Conservation (phyloP, 2,888 invertebrate genomes). For the Dicyrtoma fusca region DNA sequence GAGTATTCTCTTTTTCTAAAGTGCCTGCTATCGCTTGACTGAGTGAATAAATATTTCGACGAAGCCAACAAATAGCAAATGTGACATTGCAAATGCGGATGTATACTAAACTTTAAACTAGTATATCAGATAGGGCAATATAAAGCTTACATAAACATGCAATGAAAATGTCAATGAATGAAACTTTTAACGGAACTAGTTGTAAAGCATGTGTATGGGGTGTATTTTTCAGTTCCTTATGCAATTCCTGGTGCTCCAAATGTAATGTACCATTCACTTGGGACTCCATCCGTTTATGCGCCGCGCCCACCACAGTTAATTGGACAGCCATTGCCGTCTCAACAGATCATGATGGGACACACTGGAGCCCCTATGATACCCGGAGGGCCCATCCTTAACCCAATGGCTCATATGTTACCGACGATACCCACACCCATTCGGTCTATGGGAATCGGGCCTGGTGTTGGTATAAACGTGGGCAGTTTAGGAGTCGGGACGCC, state of each 20-base stretch:
- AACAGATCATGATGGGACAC: not conserved
- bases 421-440: not conserved
- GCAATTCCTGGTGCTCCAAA: conserved; percentile 5
- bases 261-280: not conserved
- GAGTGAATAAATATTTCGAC: no score
- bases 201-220: conserved; percentile 4
- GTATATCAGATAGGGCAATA: no score
- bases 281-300: not conserved
- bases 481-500: no score
- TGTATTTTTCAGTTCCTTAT: conserved; percentile 19
- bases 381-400: not conserved
- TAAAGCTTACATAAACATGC: no score
- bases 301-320: not conserved
- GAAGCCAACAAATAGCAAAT: no score
- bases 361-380: not conserved
- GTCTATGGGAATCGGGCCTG: no score
- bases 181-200: not conserved
- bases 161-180: no score
- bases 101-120: no score
- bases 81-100: not conserved
- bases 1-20: no score
- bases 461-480: no score
- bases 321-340: not conserved
- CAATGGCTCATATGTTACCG: not conserved
- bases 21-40: no score